Conservation (phyloP, 2,888 invertebrate genomes). For the Drosophila mulleri region DNA sequence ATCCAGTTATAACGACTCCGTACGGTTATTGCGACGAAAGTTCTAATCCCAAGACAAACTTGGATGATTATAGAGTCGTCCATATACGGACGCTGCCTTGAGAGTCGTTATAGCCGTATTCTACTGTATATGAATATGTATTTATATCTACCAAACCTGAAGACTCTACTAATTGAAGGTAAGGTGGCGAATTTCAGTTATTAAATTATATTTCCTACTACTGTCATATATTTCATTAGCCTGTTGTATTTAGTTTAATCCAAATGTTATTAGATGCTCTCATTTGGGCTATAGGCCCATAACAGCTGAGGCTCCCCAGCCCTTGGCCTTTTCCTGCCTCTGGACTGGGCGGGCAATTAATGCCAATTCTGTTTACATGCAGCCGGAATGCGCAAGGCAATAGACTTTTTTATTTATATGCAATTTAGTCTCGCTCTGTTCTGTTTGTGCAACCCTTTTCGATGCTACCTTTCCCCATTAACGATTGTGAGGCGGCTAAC, state of each 20-base stretch:
- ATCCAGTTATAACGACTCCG: too few relatives aligned
- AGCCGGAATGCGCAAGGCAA: slow-evolving; percentile 44
- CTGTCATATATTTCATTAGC: background rate
- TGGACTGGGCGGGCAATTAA: slow-evolving; percentile 31
- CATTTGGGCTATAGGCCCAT: slow-evolving; percentile 13
- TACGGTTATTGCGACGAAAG: too few relatives aligned
- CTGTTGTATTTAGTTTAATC: background rate
- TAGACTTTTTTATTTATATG: slow-evolving; percentile 67
- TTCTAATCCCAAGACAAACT: too few relatives aligned
- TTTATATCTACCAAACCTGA: too few relatives aligned
- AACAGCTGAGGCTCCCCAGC: background rate
- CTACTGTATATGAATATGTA: too few relatives aligned
- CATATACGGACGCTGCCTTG: too few relatives aligned
- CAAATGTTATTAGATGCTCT: background rate
- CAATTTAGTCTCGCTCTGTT: slow-evolving; percentile 48
- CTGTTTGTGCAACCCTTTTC: slow-evolving; percentile 63
- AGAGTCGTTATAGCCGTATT: too few relatives aligned
- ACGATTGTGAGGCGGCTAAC: slow-evolving; percentile 10
- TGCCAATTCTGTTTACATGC: background rate
- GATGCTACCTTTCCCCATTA: slow-evolving; percentile 19
- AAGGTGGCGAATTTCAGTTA: too few relatives aligned
- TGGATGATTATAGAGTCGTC: too few relatives aligned
- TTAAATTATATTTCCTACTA: too few relatives aligned
- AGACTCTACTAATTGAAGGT: too few relatives aligned
- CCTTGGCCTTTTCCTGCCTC: background rate